Percentiles rank a stretch among this genome's conserved stretches.
phyloP scores from a whole-genome alignment of 2,113 vertebrate genomes.

The Eclectus roratus region DNA sequence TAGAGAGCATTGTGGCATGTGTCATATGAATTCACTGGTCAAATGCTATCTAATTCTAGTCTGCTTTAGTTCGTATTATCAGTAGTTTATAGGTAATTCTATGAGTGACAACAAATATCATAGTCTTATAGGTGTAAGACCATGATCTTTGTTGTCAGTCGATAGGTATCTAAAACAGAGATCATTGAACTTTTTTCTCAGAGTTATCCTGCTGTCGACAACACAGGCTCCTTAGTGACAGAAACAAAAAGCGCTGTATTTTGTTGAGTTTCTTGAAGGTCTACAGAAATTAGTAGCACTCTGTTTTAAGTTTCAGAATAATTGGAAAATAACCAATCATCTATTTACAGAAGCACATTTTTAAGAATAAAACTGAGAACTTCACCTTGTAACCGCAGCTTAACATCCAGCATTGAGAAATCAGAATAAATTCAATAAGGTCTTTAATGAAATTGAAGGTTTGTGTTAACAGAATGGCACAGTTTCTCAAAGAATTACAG shows the following conservation, averaged over 20 bases:
- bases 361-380: not conserved
- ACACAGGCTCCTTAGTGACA: not conserved
- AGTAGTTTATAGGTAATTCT: slow-evolving; percentile 16
- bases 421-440: not conserved
- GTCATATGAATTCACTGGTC: slow-evolving; percentile 75
- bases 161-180: not conserved
- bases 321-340: not conserved
- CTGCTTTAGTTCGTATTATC: slow-evolving; percentile 61
- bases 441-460: not conserved
- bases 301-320: not conserved
- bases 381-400: not conserved
- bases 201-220: not conserved
- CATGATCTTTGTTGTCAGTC: slow-evolving; percentile 43
- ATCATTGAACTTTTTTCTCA: not conserved
- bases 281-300: not conserved
- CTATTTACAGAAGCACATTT: not conserved
- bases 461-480: not conserved
- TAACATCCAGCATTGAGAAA: not conserved
- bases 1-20: slow-evolving; percentile 61
- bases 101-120: not conserved
- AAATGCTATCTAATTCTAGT: slow-evolving; percentile 61
- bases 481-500: not conserved
- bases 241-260: not conserved
- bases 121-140: not conserved
- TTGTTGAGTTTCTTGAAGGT: not conserved